A percentile compares a stretch with the other conserved stretches of the same genome.
phyloP scores from a whole-genome alignment of 2,888 invertebrate species.

The Elysia crispata region DNA sequence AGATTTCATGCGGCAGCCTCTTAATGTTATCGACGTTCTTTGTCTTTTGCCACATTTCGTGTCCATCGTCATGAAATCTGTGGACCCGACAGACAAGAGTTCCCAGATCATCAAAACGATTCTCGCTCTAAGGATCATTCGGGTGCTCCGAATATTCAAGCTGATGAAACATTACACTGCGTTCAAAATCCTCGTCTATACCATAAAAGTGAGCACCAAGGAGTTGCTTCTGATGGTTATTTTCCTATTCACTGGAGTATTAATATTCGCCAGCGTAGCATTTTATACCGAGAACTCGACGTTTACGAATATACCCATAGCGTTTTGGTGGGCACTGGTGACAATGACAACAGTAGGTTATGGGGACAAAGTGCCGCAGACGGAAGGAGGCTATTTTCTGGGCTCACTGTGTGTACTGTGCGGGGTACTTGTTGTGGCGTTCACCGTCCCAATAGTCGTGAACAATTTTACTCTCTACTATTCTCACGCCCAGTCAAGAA shows the following conservation, averaged over 20 bases:
- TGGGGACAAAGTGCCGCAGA: constrained; percentile 73
- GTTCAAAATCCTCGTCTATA: constrained; percentile 66
- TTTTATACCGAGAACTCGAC: constrained; percentile 73
- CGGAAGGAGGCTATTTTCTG: constrained; percentile 72
- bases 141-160: constrained; percentile 75
- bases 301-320: constrained; percentile 75
- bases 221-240: constrained; percentile 75
- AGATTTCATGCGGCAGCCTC: constrained; percentile 65
- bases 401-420: constrained; percentile 75
- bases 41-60: constrained; percentile 73
- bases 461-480: constrained; percentile 76
- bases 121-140: constrained; percentile 70
- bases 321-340: constrained; percentile 77
- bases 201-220: constrained; percentile 70
- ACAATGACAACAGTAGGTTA: constrained; percentile 78
- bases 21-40: constrained; percentile 74
- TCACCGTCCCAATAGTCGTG: constrained; percentile 76
- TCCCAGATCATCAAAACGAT: constrained; percentile 66
- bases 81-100: constrained; percentile 62
- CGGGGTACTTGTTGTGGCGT: constrained; percentile 76
- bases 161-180: constrained; percentile 78
- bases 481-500: constrained; percentile 74
- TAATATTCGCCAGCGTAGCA: constrained; percentile 76
- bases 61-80: constrained; percentile 68
- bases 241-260: constrained; percentile 75